A percentile compares a stretch with the other conserved stretches of the same genome.
These are phyloP conservation scores for Scaptomyza caliginosa DNA, from an alignment of 2,888 invertebrate genomes.

Conservation along the genomic window DNA sequence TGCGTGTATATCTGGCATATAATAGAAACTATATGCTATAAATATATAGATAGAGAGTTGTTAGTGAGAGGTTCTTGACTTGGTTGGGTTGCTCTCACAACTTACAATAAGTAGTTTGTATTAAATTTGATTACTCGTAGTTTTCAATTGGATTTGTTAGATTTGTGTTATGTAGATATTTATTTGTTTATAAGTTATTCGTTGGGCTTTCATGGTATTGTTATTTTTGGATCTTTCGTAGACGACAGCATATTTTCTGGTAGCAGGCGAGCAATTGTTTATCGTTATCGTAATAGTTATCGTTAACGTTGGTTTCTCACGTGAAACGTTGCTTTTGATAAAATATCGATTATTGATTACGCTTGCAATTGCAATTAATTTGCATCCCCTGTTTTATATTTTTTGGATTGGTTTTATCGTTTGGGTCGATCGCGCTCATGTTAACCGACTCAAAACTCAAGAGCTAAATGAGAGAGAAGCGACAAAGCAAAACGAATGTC, in stretches of 20 bases:
- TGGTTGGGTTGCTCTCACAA: constrained; percentile 41
- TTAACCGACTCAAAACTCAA: constrained; percentile 46
- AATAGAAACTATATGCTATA: constrained; percentile 11
- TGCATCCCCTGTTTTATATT: constrained; percentile 63
- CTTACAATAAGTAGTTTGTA: constrained; percentile 52
- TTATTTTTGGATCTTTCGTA: constrained; percentile 27
- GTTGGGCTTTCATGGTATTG: constrained; percentile 8
- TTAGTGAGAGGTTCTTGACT: constrained; percentile 22
- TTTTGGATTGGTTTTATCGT: constrained; percentile 11
- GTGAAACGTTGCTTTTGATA: constrained; percentile 60
- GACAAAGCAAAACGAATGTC: constrained; percentile 35
- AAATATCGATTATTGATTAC: constrained; percentile 69
- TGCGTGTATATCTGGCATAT: constrained; percentile 20
- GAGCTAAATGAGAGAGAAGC: constrained; percentile 47
- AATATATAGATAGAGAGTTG: constrained; percentile 14
- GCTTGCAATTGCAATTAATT: constrained; percentile 55
- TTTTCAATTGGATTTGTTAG: constrained; percentile 9
- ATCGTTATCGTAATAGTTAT: constrained; percentile 21
- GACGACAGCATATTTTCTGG: constrained; percentile 66
- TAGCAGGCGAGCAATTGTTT: constrained; percentile 69
- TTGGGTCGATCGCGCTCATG: constrained; percentile 49
- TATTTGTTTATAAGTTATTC: background rate
- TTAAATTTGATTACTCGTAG: constrained; percentile 64
- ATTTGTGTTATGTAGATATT: background rate
- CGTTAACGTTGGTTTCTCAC: constrained; percentile 32